phyloP scores from a whole-genome alignment of 2,113 vertebrate genomes.

The Pristiophorus japonicus region DNA sequence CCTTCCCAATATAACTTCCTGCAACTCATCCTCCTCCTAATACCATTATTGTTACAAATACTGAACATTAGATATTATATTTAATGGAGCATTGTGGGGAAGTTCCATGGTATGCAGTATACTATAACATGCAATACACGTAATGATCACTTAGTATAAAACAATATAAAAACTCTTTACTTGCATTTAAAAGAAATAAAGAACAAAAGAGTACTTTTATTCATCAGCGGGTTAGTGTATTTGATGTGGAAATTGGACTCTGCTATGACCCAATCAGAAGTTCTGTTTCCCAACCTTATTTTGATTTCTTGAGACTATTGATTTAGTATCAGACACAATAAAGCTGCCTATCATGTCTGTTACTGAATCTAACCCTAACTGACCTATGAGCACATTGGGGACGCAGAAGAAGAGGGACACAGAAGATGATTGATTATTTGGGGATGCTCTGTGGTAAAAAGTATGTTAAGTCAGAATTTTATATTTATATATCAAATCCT shows the following conservation, averaged over 20 bases:
- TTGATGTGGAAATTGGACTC: neutral
- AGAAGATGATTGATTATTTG: slow-evolving; percentile 18
- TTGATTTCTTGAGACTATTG: slow-evolving; percentile 4
- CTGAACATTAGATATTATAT: neutral
- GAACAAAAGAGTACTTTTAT: neutral
- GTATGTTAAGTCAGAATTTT: neutral
- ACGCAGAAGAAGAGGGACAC: neutral
- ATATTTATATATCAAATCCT: neutral
- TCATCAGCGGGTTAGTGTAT: neutral
- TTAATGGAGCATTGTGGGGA: neutral
- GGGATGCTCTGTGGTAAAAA: neutral
- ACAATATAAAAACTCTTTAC: neutral
- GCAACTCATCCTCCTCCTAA: neutral
- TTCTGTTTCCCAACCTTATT: neutral
- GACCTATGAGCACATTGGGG: neutral
- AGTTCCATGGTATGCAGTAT: neutral
- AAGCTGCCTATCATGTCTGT: neutral
- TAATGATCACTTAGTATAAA: neutral
- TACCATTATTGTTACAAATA: neutral
- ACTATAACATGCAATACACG: neutral
- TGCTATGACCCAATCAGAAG: neutral
- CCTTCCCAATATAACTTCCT: neutral
- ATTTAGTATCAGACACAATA: neutral
- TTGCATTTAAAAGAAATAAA: neutral
- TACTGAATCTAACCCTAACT: neutral